Evolutionary conservation across 2,888 invertebrate genomes (phyloP), one percentile per base, ranked within the genome.

Genomic region (Spodoptera littoralis): DNA sequence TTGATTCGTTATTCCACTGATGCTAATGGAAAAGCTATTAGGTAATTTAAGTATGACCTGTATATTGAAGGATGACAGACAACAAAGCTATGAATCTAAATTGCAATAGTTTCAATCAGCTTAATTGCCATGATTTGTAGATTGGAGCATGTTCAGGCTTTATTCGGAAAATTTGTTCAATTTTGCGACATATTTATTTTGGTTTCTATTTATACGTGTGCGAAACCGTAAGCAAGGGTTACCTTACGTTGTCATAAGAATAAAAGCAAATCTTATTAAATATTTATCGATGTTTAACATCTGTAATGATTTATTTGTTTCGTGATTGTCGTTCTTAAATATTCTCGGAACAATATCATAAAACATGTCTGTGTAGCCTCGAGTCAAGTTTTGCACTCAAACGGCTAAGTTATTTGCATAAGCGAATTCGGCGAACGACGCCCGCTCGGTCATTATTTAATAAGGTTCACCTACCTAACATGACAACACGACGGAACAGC

Each of bases 381-480:
- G 81, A 78, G 82, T 82, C 77, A 75, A 82, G 79, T 80, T 84
- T 70, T 68, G 81, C 84, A 86, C 86, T 81, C 77, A 79, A 79
- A 78, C 73, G 70, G 76, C 71, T 72, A 60, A 80, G 77, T 84
- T 87, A 88, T 89, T 88, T 89, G 85, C 84, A 86, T 87, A 88
- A 86, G 82, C 83, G 81, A 86, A 84, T 90, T 88, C 88, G 84
- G 78, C 82, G 88, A 88, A 89, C 73, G 76, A 76, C 78, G 80
- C 79, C 80, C 84, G 82, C 81, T 79, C 78, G 81, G 83, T 82
- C 86, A 85, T 87, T 87, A 86, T 88, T 87, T 88, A 87, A 87
- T 84, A 84, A 86, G 82, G 80, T 77, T 81, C 83, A 77, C 74
- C 79, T 85, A 77, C 74, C 79, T 85, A 83, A 85, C 85, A 84